A percentile compares a stretch with the other conserved stretches of the same genome.
Evolutionary conservation across 2,113 vertebrate species (phyloP).

Genomic region (Eulemur macaco): DNA sequence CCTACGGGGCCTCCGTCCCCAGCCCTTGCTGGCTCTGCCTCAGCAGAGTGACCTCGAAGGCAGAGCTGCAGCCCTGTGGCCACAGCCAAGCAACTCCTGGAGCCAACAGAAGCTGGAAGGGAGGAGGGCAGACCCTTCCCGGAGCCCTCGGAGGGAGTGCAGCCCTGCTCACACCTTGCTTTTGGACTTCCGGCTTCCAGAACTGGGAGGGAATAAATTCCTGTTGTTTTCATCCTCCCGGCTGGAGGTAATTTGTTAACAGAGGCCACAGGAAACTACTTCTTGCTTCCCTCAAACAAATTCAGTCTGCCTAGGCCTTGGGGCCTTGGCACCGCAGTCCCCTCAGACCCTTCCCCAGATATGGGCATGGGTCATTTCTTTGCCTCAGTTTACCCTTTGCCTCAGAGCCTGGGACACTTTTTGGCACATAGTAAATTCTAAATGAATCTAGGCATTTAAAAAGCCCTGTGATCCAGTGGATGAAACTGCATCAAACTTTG

Average conservation of each 20-base stretch:
- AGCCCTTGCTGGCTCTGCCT: background rate
- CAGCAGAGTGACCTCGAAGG: too few species aligned
- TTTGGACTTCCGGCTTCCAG: too few species aligned
- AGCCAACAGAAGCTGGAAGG: too few species aligned
- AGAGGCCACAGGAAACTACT: background rate
- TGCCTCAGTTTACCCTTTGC: background rate
- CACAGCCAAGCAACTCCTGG: too few species aligned
- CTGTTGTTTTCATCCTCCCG: too few species aligned
- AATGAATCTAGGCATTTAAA: background rate
- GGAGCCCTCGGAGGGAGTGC: too few species aligned
- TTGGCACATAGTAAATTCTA: background rate
- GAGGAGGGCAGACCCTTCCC: too few species aligned
- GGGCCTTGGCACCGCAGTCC: background rate
- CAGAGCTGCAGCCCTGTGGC: too few species aligned
- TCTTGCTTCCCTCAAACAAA: background rate
- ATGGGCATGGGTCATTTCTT: background rate
- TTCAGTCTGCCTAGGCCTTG: background rate
- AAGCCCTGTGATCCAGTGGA: background rate
- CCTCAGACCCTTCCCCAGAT: background rate
- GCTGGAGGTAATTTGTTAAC: too few species aligned
- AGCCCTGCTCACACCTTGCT: too few species aligned
- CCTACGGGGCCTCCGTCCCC: background rate
- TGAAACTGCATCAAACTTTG: background rate
- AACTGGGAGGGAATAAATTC: too few species aligned
- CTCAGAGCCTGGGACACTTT: background rate